Conservation (phyloP, 2,888 invertebrate species). For the Hetaerina titia region DNA sequence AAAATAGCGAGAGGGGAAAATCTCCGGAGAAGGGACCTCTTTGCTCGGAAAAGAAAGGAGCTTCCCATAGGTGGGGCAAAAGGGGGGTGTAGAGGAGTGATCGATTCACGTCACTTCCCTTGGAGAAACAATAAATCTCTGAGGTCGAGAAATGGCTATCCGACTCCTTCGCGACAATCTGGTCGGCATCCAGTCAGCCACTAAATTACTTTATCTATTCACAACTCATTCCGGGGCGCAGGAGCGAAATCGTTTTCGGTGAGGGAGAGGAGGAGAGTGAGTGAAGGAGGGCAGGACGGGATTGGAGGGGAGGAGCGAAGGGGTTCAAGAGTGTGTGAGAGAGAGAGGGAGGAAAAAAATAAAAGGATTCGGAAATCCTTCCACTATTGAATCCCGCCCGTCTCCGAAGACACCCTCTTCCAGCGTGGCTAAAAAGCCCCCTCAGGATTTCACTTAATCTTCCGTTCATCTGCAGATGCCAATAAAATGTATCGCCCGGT, state of each 20-base stretch:
- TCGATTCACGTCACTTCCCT: constrained; percentile 71
- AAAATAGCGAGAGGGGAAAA: background rate
- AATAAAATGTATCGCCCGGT: constrained; percentile 71
- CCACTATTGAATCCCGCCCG: constrained; percentile 34
- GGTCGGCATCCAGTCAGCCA: constrained; percentile 63
- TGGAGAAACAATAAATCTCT: constrained; percentile 71
- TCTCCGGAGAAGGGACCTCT: background rate
- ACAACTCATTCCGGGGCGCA: constrained; percentile 66
- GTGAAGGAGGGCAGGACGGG: background rate
- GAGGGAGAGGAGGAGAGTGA: background rate
- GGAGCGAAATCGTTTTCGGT: background rate
- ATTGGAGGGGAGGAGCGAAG: background rate
- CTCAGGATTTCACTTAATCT: constrained; percentile 70
- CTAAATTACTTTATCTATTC: constrained; percentile 70
- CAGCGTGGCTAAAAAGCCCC: constrained; percentile 40
- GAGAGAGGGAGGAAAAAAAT: background rate
- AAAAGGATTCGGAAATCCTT: constrained; percentile 33
- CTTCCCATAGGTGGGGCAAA: background rate
- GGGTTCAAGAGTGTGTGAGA: background rate
- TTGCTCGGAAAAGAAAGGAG: background rate
- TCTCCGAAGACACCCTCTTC: constrained; percentile 57
- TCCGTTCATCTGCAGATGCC: constrained; percentile 70
- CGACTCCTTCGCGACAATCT: constrained; percentile 62
- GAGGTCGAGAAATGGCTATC: constrained; percentile 62
- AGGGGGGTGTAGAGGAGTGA: constrained; percentile 62